A percentile compares a stretch with the other conserved stretches of the same genome.
Evolutionary conservation across 2,888 invertebrate genomes (phyloP).

Genomic region (Drosophila borealis): DNA sequence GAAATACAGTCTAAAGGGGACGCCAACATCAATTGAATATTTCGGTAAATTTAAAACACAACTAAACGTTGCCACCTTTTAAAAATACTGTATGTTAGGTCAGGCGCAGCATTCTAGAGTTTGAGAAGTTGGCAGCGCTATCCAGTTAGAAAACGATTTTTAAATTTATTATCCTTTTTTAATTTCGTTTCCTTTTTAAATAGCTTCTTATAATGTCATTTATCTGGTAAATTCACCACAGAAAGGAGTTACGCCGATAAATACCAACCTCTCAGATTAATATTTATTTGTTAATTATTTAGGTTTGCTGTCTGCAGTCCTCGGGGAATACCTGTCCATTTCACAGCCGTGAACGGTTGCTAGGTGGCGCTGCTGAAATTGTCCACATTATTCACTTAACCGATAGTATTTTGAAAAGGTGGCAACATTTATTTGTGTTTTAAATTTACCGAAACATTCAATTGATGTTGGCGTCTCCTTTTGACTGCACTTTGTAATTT

Average conservation of each 20-base stretch:
- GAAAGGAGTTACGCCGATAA: too few species aligned
- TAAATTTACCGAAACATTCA: slow-evolving; percentile 6
- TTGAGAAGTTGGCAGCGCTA: background rate
- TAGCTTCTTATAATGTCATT: too few species aligned
- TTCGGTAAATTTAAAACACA: slow-evolving; percentile 23
- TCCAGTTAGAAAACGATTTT: background rate
- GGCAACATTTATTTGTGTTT: background rate
- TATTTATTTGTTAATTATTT: too few species aligned
- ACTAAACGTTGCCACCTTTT: slow-evolving; percentile 8
- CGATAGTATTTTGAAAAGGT: background rate
- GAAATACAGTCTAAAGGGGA: slow-evolving; percentile 4
- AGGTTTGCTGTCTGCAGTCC: too few species aligned
- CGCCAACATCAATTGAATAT: slow-evolving; percentile 14
- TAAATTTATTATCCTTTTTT: background rate
- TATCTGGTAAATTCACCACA: too few species aligned
- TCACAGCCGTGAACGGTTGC: too few species aligned
- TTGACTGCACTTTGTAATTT: background rate
- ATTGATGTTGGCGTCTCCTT: background rate
- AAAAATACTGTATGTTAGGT: background rate
- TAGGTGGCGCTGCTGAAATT: too few species aligned
- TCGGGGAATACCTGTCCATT: too few species aligned
- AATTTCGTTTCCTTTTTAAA: too few species aligned
- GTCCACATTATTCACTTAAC: too few species aligned
- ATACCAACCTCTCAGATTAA: too few species aligned
- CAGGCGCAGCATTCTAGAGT: background rate